Conservation (phyloP, 2,797 vertebrate species). For the Erithacus rubecula region DNA sequence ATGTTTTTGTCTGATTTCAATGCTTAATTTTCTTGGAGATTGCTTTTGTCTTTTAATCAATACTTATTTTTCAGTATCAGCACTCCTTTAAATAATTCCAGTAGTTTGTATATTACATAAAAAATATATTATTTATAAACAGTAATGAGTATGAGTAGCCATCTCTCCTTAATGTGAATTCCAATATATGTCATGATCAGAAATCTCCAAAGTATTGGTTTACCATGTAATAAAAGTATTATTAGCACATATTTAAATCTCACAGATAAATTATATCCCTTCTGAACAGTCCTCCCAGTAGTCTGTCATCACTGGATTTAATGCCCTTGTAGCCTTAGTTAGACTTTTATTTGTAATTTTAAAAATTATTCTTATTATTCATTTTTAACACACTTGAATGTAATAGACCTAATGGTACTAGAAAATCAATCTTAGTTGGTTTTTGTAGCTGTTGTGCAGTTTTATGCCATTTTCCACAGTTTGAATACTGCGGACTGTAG, state of each 20-base stretch:
- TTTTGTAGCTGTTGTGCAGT: not conserved
- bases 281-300: not conserved
- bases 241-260: not conserved
- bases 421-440: not conserved
- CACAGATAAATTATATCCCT: not conserved
- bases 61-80: constrained; percentile 1
- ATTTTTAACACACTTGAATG: not conserved
- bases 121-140: not conserved
- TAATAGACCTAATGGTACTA: not conserved
- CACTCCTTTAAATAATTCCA: not conserved
- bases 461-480: not conserved
- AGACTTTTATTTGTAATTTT: not conserved
- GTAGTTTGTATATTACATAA: not conserved
- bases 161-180: not conserved
- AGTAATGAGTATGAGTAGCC: not conserved
- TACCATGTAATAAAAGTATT: not conserved
- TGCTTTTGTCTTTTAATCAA: constrained; percentile 8
- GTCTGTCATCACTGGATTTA: not conserved
- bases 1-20: not conserved
- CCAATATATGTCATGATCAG: not conserved
- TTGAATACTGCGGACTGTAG: not conserved
- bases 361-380: not conserved
- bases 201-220: not conserved
- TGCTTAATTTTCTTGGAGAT: not conserved
- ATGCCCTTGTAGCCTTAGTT: not conserved